Base-by-base conservation (phyloP, 2,113 vertebrate species). In the Podarcis raffonei region DNA sequence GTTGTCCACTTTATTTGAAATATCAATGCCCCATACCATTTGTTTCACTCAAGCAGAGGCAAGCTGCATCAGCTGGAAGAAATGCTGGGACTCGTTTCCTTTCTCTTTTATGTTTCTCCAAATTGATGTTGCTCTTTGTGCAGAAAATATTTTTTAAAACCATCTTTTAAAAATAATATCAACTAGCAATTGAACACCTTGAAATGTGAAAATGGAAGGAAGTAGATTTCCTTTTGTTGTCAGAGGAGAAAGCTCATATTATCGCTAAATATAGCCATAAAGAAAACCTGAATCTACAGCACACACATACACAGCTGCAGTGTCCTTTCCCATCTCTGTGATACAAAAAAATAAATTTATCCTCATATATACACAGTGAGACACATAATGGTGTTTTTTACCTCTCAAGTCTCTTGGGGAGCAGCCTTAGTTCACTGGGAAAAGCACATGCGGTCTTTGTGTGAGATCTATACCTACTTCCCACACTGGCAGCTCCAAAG, bases 1-100 rank as follows among this genome's bases (percentile, higher is more conserved):
- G 7, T 18, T 90, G 2, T 85, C 37, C 74, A 80, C 81, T 94
- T 93, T 89, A 78, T 90, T 89, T 93, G 77, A 94, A 90, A 85
- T 91, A 87, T 87, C 69, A 89, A 2, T 76, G 85, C 69, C 74
- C 74, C 2, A 77, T 78, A 53, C 89, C 37, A 88, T 87, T 66
- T 90, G 65, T 93, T 93, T 94, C 74, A 85, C 53, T 86, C 88
- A 94, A 83, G 30, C 90, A 90, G 74, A 90, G 6, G 42, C 85
- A 89, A 83, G 25, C 66, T 85, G 42, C 89, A 89, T 93, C 72
- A 79, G 12, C 0, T 93, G 89, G 76, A 91, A 57, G 85, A 68
- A 91, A 59, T 87, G 83, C 18, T 53, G 48, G 30, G 0, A 4
- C 15, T 82, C 0, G 18, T 92, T 94, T 94, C 90, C 42, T 18